Percentiles rank a stretch among this genome's conserved stretches.
Evolutionary conservation across 2,113 vertebrate genomes (phyloP).

Genomic region (Thalassarche chlororhynchos): DNA sequence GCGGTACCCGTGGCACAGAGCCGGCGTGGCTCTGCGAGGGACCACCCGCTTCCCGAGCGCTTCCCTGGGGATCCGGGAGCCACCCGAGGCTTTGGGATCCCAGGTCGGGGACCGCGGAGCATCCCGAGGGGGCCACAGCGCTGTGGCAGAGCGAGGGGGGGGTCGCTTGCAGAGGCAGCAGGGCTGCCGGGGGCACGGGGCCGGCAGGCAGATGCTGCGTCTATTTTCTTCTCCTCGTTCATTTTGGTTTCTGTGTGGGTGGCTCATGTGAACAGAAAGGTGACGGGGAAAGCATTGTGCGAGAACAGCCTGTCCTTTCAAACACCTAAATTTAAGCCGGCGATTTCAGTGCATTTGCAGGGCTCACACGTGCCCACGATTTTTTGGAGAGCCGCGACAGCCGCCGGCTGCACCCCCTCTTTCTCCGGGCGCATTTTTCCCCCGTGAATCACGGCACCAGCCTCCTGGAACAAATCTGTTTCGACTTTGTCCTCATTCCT

Average conservation of each 20-base stretch:
- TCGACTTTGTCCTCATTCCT: background rate
- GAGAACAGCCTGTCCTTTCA: constrained; percentile 53
- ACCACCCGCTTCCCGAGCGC: rapidly evolving
- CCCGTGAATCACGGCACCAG: background rate
- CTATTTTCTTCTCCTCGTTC: constrained; percentile 53
- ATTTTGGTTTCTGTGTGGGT: constrained; percentile 77
- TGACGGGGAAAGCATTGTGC: constrained; percentile 69
- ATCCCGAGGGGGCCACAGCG: rapidly evolving
- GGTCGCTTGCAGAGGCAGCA: background rate
- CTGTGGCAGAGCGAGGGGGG: background rate
- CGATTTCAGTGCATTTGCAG: rapidly evolving
- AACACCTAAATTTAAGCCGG: background rate
- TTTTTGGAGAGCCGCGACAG: background rate
- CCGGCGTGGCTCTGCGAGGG: rapidly evolving
- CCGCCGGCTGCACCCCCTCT: background rate
- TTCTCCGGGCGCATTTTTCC: background rate
- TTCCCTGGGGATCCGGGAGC: background rate
- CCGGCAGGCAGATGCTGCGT: constrained; percentile 51
- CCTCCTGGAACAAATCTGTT: background rate
- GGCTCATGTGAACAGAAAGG: constrained; percentile 78
- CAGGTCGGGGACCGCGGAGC: rapidly evolving
- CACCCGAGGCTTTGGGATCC: background rate
- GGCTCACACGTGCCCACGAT: rapidly evolving
- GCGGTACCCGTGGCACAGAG: rapidly evolving
- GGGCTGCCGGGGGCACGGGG: background rate